Evolutionary conservation across 2,113 vertebrate species (phyloP).

Genomic region (Physeter macrocephalus): DNA sequence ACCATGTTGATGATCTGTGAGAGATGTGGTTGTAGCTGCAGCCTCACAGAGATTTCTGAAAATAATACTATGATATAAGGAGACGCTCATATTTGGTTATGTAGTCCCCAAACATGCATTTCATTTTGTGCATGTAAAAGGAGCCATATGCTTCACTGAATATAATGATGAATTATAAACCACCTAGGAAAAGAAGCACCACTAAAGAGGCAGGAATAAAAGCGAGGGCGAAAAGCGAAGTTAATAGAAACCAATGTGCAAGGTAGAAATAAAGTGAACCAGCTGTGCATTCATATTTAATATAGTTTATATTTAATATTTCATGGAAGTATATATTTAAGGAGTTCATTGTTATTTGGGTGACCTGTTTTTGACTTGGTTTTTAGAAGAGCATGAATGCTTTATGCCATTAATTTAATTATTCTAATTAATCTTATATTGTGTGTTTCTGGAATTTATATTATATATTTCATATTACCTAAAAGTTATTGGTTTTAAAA

Average conservation of each 20-base stretch:
- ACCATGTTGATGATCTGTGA: slow-evolving; percentile 31
- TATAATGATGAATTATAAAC: slow-evolving; percentile 46
- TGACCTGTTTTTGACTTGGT: background rate
- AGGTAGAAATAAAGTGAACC: background rate
- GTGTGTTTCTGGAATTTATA: background rate
- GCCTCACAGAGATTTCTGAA: slow-evolving; percentile 11
- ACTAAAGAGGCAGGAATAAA: background rate
- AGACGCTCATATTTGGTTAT: slow-evolving; percentile 1
- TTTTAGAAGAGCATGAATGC: background rate
- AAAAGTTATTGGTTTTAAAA: background rate
- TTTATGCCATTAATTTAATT: background rate
- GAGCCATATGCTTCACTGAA: slow-evolving; percentile 52
- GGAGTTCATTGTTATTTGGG: background rate
- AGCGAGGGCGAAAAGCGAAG: background rate
- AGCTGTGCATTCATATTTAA: background rate
- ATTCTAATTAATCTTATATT: background rate
- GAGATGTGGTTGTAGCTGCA: background rate
- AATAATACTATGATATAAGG: slow-evolving; percentile 4
- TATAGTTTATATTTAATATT: background rate
- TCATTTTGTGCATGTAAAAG: slow-evolving; percentile 32
- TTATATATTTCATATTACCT: background rate
- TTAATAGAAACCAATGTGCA: slow-evolving; percentile 8
- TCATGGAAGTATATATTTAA: background rate
- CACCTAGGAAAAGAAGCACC: slow-evolving; percentile 15
- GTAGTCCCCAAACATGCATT: slow-evolving; percentile 16